Conservation (phyloP, 1,140 invertebrate genomes). For the Zaprionus camerounensis region DNA sequence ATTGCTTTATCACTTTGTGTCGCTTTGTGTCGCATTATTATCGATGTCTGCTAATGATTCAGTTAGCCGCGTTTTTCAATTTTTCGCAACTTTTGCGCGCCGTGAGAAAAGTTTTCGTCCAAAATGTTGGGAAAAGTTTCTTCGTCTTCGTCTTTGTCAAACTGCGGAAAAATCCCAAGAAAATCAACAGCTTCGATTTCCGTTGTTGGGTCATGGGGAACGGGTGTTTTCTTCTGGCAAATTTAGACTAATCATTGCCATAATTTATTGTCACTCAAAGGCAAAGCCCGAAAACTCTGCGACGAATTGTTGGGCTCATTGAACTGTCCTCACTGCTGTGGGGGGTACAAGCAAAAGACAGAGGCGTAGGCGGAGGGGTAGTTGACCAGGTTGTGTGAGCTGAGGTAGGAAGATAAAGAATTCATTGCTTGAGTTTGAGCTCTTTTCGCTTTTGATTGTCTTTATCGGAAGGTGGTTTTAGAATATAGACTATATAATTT, state of each 20-base stretch:
- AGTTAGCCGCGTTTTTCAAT: slow-evolving; percentile 56
- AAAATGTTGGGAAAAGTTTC: slow-evolving; percentile 63
- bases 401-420: neutral
- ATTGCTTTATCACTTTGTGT: no score
- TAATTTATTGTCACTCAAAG: slow-evolving; percentile 79
- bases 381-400: neutral
- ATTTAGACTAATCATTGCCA: slow-evolving; percentile 80
- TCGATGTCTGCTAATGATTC: slow-evolving; percentile 59
- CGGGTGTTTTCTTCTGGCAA: slow-evolving; percentile 42
- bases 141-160: neutral
- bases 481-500: no score
- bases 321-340: neutral
- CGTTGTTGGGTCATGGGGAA: slow-evolving; percentile 33
- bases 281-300: slow-evolving; percentile 61
- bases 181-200: slow-evolving; percentile 31
- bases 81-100: slow-evolving; percentile 45
- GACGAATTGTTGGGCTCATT: slow-evolving; percentile 51
- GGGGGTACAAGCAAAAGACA: neutral
- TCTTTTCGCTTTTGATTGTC: no score
- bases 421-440: no score
- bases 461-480: no score
- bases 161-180: slow-evolving; percentile 50
- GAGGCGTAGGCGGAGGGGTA: neutral
- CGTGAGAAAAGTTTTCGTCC: slow-evolving; percentile 55
- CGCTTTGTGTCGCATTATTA: slow-evolving; percentile 26